These are phyloP conservation scores for Amblyjoppa proteus DNA, from an alignment of 2,888 invertebrate species.

Conservation along the genomic window DNA sequence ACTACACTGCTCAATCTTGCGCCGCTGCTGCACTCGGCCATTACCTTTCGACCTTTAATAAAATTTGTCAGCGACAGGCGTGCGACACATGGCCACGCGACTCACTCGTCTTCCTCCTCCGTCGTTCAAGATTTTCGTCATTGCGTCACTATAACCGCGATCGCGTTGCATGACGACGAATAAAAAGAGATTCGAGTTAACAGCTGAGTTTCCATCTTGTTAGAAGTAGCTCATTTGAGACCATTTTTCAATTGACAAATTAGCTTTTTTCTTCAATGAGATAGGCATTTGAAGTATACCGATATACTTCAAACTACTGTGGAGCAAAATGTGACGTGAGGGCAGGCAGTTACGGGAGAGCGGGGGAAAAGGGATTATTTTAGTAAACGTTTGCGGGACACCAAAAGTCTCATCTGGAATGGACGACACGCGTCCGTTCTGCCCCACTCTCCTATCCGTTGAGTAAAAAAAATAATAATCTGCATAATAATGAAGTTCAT, in stretches of 20 bases:
- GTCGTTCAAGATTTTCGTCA: not conserved
- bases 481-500: no score
- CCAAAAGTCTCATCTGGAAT: no score
- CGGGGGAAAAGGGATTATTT: no score
- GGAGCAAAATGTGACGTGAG: no score
- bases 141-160: not conserved
- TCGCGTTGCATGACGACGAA: not conserved
- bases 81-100: constrained; percentile 45
- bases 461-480: no score
- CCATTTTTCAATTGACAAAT: not conserved
- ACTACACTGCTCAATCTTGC: constrained; percentile 52
- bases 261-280: not conserved
- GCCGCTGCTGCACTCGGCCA: constrained; percentile 26
- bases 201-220: not conserved
- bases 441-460: no score
- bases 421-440: no score
- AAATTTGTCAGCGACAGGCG: constrained; percentile 69
- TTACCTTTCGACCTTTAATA: constrained; percentile 66
- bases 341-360: no score
- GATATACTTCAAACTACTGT: no score
- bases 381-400: no score
- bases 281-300: no score
- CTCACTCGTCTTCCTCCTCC: not conserved
- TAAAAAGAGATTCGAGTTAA: not conserved
- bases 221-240: not conserved